These are phyloP conservation scores for Leucosticte australis DNA, from an alignment of 2,113 vertebrate species.

Conservation along the genomic window DNA sequence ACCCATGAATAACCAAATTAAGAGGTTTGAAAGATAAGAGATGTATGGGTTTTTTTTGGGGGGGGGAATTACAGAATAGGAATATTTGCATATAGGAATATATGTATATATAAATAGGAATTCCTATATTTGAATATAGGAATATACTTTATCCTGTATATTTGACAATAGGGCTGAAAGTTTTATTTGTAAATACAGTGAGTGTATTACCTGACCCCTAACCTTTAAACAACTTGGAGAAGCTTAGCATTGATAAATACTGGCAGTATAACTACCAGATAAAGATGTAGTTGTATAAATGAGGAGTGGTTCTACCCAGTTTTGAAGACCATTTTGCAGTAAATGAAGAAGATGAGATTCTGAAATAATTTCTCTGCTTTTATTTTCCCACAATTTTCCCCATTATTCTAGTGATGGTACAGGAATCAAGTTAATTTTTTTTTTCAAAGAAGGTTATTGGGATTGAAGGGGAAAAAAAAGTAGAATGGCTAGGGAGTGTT, in stretches of 20 bases:
- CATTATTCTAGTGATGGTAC: neutral
- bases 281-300: neutral
- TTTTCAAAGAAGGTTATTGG: neutral
- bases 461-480: neutral
- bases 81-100: neutral
- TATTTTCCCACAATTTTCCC: rapidly evolving
- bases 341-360: neutral
- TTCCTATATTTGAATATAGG: too few relatives aligned
- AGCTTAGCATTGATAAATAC: neutral
- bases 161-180: neutral
- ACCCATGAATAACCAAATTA: neutral
- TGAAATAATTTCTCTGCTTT: neutral
- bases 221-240: neutral
- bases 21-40: neutral
- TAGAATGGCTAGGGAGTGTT: neutral
- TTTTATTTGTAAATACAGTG: neutral
- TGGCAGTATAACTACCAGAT: neutral
- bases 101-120: too few relatives aligned
- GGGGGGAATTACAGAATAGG: neutral
- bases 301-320: neutral
- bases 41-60: neutral
- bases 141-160: neutral
- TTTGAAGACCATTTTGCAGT: neutral
- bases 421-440: neutral
- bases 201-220: neutral